phyloP scores from a whole-genome alignment of 1,140 invertebrate genomes.

The Drosophila ogumai region DNA sequence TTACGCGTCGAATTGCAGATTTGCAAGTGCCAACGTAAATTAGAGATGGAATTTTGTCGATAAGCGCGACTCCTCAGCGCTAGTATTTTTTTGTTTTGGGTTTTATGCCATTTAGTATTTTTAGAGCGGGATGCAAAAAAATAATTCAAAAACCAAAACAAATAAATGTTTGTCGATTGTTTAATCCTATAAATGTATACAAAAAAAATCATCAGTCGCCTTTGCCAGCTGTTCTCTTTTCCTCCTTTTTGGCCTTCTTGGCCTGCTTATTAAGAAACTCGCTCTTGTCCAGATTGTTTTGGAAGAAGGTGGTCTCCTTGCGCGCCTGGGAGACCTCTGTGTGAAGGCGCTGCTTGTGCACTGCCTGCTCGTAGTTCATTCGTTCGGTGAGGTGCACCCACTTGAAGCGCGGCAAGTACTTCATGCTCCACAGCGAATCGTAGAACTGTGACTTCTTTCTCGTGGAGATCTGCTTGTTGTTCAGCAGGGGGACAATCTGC shows the following conservation, averaged over 20 bases:
- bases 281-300: conserved; percentile 92
- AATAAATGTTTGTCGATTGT: too few relatives aligned
- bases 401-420: conserved; percentile 97
- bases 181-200: conserved; percentile 8
- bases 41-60: background rate
- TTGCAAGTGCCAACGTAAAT: conserved; percentile 9
- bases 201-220: conserved; percentile 1
- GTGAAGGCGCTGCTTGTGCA: conserved; percentile 93
- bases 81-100: too few relatives aligned
- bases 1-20: background rate
- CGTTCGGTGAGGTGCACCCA: conserved; percentile 97
- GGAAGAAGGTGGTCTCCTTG: conserved; percentile 94
- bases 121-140: too few relatives aligned
- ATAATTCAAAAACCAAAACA: too few relatives aligned
- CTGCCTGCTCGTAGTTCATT: conserved; percentile 95
- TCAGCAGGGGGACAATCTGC: conserved; percentile 91
- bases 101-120: too few relatives aligned
- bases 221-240: conserved; percentile 5
- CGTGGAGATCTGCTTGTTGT: conserved; percentile 94
- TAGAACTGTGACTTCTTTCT: conserved; percentile 94
- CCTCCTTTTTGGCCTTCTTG: conserved; percentile 49
- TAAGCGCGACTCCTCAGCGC: too few relatives aligned
- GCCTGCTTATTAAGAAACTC: conserved; percentile 87
- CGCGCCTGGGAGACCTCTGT: conserved; percentile 96
- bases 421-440: conserved; percentile 97